Percentiles rank a stretch among this genome's conserved stretches.
Conservation (phyloP, 2,113 vertebrate genomes). For the Cygnus buccinator region DNA sequence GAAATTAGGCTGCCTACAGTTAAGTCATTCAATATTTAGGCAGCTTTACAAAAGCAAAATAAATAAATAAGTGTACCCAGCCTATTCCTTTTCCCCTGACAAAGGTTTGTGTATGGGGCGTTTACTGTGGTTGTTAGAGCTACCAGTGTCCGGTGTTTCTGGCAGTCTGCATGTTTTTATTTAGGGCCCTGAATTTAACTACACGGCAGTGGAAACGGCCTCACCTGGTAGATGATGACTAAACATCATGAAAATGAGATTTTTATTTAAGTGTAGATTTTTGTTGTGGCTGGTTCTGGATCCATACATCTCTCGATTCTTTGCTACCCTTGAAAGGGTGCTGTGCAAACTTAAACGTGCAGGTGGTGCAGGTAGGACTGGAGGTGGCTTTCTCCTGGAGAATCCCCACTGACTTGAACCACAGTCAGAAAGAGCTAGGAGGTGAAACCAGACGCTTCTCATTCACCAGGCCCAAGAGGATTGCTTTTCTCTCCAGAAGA, state of each 20-base stretch:
- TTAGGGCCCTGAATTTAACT: fast-evolving
- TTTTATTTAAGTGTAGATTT: not conserved
- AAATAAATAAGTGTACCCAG: not conserved
- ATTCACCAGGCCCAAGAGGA: not conserved
- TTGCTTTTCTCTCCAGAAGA: not conserved
- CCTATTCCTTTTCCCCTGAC: not conserved
- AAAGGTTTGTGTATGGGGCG: not conserved
- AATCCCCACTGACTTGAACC: not conserved
- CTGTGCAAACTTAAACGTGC: not conserved
- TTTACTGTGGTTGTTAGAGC: not conserved
- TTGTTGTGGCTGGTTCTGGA: not conserved
- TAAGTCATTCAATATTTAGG: not conserved
- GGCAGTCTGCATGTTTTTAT: not conserved
- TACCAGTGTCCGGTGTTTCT: not conserved
- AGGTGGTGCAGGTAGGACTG: not conserved
- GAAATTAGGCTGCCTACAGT: not conserved
- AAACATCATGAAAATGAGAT: not conserved
- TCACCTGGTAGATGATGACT: not conserved
- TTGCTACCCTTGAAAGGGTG: not conserved
- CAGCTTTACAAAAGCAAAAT: not conserved
- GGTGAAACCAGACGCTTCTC: not conserved
- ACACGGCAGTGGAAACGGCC: not conserved
- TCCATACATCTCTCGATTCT: not conserved
- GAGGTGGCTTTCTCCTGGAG: not conserved
- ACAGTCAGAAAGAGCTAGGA: not conserved